phyloP scores from a whole-genome alignment of 2,888 invertebrate genomes.

The Hetaerina titia region DNA sequence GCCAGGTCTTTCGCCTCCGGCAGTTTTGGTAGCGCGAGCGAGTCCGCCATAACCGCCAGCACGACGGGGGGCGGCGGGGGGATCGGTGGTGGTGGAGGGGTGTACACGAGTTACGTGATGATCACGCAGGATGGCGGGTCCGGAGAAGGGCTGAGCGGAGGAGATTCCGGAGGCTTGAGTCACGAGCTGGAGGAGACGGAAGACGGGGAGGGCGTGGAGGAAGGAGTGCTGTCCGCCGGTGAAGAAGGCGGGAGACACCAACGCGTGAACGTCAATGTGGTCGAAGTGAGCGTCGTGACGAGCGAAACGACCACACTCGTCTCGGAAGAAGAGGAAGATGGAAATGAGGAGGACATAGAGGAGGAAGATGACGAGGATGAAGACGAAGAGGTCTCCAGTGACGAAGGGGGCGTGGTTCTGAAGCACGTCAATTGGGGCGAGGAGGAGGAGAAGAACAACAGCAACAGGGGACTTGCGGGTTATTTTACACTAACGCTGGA shows the following conservation, averaged over 20 bases:
- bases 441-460: constrained; percentile 77
- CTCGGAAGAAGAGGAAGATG: constrained; percentile 74
- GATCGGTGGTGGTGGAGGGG: constrained; percentile 44
- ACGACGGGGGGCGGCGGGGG: constrained; percentile 54
- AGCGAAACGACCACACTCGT: constrained; percentile 87
- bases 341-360: not conserved
- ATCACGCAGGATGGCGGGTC: constrained; percentile 85
- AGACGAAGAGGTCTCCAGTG: constrained; percentile 8
- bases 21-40: constrained; percentile 20
- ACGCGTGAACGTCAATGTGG: constrained; percentile 69
- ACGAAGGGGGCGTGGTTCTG: constrained; percentile 81
- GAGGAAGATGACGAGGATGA: constrained; percentile 26
- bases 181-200: constrained; percentile 10
- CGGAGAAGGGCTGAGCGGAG: constrained; percentile 52
- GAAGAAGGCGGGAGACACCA: constrained; percentile 22
- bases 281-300: constrained; percentile 85
- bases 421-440: constrained; percentile 84
- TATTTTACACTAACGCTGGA: constrained; percentile 75
- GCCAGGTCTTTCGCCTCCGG: constrained; percentile 19
- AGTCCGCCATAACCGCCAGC: constrained; percentile 48
- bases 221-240: not conserved
- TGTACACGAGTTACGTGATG: constrained; percentile 92
- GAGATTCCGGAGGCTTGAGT: not conserved
- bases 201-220: constrained; percentile 6
- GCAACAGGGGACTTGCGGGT: constrained; percentile 72